Evolutionary conservation across 2,113 vertebrate genomes (phyloP).

Genomic region (Pristiophorus japonicus): DNA sequence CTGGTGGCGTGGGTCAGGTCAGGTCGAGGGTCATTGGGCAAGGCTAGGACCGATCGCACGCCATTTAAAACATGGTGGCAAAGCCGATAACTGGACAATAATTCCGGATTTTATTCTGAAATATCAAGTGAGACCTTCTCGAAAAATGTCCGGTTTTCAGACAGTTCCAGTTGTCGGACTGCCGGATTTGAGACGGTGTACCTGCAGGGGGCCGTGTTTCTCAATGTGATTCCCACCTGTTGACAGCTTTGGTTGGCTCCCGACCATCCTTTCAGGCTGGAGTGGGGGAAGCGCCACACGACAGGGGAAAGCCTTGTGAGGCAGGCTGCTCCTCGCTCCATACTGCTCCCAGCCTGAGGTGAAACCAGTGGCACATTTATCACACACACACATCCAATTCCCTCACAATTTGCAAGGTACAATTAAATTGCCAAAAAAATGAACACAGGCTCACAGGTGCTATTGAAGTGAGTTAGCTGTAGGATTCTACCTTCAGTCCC

Average conservation of each 20-base stretch:
- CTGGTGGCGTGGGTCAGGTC: no score
- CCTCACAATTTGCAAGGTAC: neutral
- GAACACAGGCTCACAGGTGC: neutral
- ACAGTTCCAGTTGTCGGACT: no score
- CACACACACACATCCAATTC: neutral
- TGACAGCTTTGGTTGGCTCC: neutral
- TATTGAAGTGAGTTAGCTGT: neutral
- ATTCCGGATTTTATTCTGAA: no score
- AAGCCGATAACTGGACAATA: no score
- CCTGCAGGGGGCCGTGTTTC: neutral
- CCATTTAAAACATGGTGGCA: no score
- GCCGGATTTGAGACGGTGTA: no score
- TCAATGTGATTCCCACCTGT: neutral
- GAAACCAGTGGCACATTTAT: neutral
- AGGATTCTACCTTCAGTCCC: neutral
- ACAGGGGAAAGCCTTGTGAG: constrained; percentile 16
- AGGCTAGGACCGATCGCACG: no score
- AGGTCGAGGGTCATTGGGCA: no score
- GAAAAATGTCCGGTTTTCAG: no score
- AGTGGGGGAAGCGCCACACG: constrained; percentile 18
- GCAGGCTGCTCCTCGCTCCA: neutral
- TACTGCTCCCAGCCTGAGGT: constrained; percentile 21
- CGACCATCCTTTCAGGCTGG: neutral
- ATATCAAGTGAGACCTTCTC: no score
- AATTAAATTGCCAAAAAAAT: neutral